phyloP scores from a whole-genome alignment of 2,888 invertebrate genomes.

The Chorisops tibialis region DNA sequence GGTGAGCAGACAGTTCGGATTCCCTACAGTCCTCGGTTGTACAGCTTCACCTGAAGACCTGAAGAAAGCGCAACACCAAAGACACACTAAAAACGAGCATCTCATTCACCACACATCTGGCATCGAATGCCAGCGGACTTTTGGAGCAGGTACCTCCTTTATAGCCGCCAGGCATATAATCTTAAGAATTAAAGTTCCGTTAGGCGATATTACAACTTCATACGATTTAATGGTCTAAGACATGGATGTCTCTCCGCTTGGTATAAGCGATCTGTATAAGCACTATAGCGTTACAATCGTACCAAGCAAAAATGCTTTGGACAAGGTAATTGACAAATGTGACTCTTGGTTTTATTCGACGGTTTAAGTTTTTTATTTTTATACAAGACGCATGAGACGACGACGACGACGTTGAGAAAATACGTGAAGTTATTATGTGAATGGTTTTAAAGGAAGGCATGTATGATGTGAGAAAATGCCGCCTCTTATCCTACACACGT shows the following conservation, averaged over 20 bases:
- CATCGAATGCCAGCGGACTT: too few species aligned
- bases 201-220: slow-evolving; percentile 22
- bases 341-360: not conserved
- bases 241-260: not conserved
- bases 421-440: too few species aligned
- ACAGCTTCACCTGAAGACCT: too few species aligned
- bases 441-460: too few species aligned
- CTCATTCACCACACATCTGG: not conserved
- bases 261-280: not conserved
- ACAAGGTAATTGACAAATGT: too few species aligned
- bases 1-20: too few species aligned
- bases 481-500: too few species aligned
- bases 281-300: not conserved
- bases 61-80: too few species aligned
- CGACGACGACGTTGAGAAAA: not conserved
- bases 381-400: not conserved
- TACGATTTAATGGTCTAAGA: slow-evolving; percentile 14
- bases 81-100: not conserved
- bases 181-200: slow-evolving; percentile 25
- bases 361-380: not conserved
- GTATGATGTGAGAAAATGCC: too few species aligned
- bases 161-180: not conserved
- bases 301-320: too few species aligned
- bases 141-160: not conserved
- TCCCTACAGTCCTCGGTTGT: too few species aligned